Evolutionary conservation across 2,888 invertebrate species (phyloP).

Genomic region (Acheta domesticus): DNA sequence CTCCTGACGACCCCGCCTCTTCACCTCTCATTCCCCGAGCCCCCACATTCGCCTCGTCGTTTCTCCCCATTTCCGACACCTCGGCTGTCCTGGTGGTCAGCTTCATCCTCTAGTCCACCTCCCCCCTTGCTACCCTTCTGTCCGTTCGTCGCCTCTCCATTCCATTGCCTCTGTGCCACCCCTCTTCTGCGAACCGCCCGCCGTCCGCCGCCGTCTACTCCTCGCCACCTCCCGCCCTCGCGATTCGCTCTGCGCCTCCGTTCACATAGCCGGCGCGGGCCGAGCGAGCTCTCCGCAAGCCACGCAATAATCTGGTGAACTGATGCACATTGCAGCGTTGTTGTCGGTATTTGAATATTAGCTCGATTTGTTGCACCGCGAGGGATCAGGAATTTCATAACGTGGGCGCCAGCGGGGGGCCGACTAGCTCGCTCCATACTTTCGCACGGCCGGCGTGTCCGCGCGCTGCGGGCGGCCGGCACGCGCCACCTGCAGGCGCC

Average conservation of each 20-base stretch:
- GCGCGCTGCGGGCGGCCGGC: background rate
- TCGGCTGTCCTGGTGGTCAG: no score
- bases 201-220: background rate
- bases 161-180: background rate
- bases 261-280: background rate
- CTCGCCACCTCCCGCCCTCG: background rate
- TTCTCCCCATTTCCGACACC: no score
- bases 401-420: background rate
- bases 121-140: no score
- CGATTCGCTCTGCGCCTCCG: background rate
- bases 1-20: no score
- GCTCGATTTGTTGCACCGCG: slow-evolving; percentile 11
- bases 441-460: background rate
- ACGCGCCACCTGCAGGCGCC: no score
- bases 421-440: background rate
- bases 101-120: no score
- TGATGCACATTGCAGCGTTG: background rate
- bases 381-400: slow-evolving; percentile 9
- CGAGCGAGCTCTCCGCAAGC: background rate
- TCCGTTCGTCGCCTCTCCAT: no score
- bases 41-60: no score
- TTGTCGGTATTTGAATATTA: slow-evolving; percentile 12
- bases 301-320: slow-evolving; percentile 18
- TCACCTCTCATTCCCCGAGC: no score
- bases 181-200: background rate